These are phyloP conservation scores for Dinocampus coccinellae DNA, from an alignment of 2,888 invertebrate genomes.

Conservation along the genomic window DNA sequence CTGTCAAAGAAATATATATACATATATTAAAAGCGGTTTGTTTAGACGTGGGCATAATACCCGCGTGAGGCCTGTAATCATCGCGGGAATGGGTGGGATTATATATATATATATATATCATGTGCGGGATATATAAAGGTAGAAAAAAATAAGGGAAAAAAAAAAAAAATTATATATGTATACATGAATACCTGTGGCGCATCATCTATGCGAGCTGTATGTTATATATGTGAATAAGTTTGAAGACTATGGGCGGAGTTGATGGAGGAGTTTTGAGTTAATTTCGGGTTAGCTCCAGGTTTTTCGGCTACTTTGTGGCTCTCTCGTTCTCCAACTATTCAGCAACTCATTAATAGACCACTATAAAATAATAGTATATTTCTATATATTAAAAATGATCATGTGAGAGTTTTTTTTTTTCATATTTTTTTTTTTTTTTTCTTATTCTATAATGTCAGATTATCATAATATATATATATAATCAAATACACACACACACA, in stretches of 20 bases:
- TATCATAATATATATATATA: neutral
- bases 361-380: conserved; percentile 36
- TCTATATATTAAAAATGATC: neutral
- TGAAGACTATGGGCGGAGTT: conserved; percentile 41
- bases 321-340: conserved; percentile 36
- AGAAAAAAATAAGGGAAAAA: conserved; percentile 46
- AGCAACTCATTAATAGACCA: conserved; percentile 54
- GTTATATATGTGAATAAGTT: conserved; percentile 16
- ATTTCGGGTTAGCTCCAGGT: conserved; percentile 53
- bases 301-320: conserved; percentile 58
- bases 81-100: conserved; percentile 59
- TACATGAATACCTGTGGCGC: neutral
- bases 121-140: conserved; percentile 29
- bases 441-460: neutral
- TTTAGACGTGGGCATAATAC: conserved; percentile 66
- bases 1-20: conserved; percentile 51
- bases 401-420: neutral
- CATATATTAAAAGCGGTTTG: conserved; percentile 62
- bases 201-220: neutral
- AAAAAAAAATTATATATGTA: neutral
- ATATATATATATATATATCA: conserved; percentile 49
- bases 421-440: conserved; percentile 7
- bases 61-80: conserved; percentile 62
- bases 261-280: conserved; percentile 44
- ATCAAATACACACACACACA: neutral